These are phyloP conservation scores for Poecilia velifera DNA, from an alignment of 2,797 vertebrate species.

Conservation along the genomic window DNA sequence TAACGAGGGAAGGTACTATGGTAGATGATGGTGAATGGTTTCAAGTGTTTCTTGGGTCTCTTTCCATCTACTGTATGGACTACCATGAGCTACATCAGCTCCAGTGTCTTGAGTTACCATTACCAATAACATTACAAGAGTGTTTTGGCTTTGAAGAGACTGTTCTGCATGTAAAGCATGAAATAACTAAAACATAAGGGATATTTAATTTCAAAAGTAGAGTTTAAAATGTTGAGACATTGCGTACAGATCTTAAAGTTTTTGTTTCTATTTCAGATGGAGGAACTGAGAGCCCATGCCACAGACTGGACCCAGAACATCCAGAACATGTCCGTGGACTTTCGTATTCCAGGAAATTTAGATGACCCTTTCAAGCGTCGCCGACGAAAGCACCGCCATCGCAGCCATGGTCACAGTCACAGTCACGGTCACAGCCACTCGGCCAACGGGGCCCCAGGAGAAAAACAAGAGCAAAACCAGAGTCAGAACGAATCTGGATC, in stretches of 20 bases:
- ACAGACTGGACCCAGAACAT: slow-evolving; percentile 91
- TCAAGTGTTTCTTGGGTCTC: background rate
- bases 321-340: slow-evolving; percentile 85
- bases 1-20: background rate
- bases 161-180: background rate
- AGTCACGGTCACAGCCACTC: slow-evolving; percentile 42
- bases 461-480: slow-evolving; percentile 38
- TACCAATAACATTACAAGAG: background rate
- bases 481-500: slow-evolving; percentile 69
- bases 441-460: slow-evolving; percentile 46
- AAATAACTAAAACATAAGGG: background rate
- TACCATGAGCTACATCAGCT: background rate
- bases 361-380: slow-evolving; percentile 81
- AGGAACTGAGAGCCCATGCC: slow-evolving; percentile 88
- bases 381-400: slow-evolving; percentile 70
- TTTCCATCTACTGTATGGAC: background rate
- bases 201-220: background rate
- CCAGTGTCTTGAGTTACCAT: background rate
- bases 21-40: background rate
- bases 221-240: background rate
- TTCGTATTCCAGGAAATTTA: slow-evolving; percentile 76
- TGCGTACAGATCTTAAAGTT: background rate
- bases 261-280: slow-evolving; percentile 81
- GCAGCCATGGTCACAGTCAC: slow-evolving; percentile 23
- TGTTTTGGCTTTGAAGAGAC: background rate